Percentiles rank a stretch among this genome's conserved stretches.
These are phyloP conservation scores for Cinclus mexicanus DNA, from an alignment of 2,113 vertebrate species.

Conservation along the genomic window DNA sequence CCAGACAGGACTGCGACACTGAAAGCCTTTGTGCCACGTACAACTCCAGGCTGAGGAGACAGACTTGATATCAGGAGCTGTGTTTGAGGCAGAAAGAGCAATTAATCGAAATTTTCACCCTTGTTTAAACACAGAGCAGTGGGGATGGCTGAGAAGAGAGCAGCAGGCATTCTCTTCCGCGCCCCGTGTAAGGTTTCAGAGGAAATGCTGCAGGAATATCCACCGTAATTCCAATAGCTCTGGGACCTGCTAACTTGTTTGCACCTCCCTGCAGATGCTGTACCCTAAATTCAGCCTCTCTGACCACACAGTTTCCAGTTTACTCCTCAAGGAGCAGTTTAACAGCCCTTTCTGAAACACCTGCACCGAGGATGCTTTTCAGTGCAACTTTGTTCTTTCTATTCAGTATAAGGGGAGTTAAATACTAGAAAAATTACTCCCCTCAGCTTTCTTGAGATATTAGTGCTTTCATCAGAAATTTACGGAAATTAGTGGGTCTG, in stretches of 20 bases:
- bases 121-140: not conserved
- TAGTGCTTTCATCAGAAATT: not conserved
- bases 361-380: not conserved
- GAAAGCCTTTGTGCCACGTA: not conserved
- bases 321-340: not conserved
- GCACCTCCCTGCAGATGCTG: not conserved
- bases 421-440: not conserved
- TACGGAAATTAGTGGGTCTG: not conserved
- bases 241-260: not conserved
- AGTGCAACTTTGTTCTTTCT: not conserved
- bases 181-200: not conserved
- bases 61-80: not conserved
- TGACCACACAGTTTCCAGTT: fast-evolving
- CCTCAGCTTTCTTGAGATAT: not conserved
- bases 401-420: not conserved
- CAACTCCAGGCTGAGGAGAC: not conserved
- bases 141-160: not conserved
- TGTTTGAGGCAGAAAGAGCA: not conserved
- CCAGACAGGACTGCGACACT: not conserved
- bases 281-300: not conserved
- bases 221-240: not conserved
- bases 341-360: not conserved
- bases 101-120: not conserved
- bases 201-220: not conserved
- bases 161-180: not conserved